Base-by-base conservation (phyloP, 2,888 invertebrate species). In the Eristalis pertinax region DNA sequence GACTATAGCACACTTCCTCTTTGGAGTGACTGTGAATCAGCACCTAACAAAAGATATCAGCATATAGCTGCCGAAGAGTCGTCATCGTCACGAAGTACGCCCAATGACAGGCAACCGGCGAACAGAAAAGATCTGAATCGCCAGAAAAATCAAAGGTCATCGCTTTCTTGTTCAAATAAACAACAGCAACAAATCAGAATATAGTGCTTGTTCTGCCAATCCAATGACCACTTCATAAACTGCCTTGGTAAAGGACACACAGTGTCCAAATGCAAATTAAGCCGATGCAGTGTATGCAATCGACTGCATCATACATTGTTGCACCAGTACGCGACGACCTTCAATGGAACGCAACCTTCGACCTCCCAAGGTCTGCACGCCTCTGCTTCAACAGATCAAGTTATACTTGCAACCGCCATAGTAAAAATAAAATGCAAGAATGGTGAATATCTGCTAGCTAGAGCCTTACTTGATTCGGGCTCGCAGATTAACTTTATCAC, bases 231-330 rank as follows among this genome's bases (percentile, higher is more conserved):
- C 41, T 75, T 4, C 8, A 60, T 75, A 26, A 82, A 82, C 74
- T 86, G 86, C 50, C 65, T 81, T 19, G 72, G 68, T 26, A 81
- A 81, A 50, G 78, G 76, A 43, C 81, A 85, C n/a, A 80, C 83
- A n/a, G 80, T 77, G 4, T 80, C 77, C 10, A 60, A 58, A 24
- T 58, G 58, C 58, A n/a, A n/a, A n/a, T n/a, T n/a, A n/a, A n/a
- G n/a, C n/a, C n/a, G n/a, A n/a, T n/a, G n/a, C n/a, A n/a, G n/a
- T n/a, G n/a, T n/a, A n/a, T n/a, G n/a, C n/a, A n/a, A n/a, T n/a
- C n/a, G n/a, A n/a, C n/a, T n/a, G n/a, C n/a, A n/a, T n/a, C n/a
- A n/a, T n/a, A n/a, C n/a, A n/a, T n/a, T n/a, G n/a, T n/a, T n/a
- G n/a, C n/a, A n/a, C n/a, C n/a, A n/a, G n/a, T n/a, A n/a, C n/a